Conservation (phyloP, 2,797 vertebrate genomes). For the Dicrostonyx torquatus region DNA sequence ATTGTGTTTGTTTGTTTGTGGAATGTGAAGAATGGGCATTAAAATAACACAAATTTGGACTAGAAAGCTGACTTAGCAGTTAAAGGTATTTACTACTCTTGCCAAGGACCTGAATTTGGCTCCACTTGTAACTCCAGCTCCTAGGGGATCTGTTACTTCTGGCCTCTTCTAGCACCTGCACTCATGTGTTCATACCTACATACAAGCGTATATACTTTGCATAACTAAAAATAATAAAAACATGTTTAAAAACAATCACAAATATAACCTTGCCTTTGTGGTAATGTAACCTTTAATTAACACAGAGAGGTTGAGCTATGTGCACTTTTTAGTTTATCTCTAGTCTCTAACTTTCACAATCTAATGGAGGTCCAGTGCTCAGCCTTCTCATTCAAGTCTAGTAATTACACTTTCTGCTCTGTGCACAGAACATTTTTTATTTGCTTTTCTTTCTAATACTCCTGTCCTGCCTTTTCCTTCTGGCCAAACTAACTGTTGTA, state of each 20-base stretch:
- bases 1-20: neutral
- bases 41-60: neutral
- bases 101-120: neutral
- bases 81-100: neutral
- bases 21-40: neutral
- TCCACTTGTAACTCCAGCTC: neutral
- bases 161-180: neutral
- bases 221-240: neutral
- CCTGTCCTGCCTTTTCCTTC: constrained; percentile 1
- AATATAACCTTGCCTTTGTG: neutral
- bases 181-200: neutral
- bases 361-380: neutral
- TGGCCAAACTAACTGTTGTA: neutral
- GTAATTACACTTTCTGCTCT: neutral
- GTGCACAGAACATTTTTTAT: neutral
- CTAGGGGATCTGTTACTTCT: neutral
- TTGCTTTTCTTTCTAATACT: neutral
- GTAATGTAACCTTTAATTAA: neutral
- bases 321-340: neutral
- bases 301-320: neutral
- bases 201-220: neutral
- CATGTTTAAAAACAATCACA: neutral
- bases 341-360: neutral
- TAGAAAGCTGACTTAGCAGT: neutral
- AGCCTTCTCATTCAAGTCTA: neutral